Conservation (phyloP, 1,140 invertebrate species). For the Papilio helenus region DNA sequence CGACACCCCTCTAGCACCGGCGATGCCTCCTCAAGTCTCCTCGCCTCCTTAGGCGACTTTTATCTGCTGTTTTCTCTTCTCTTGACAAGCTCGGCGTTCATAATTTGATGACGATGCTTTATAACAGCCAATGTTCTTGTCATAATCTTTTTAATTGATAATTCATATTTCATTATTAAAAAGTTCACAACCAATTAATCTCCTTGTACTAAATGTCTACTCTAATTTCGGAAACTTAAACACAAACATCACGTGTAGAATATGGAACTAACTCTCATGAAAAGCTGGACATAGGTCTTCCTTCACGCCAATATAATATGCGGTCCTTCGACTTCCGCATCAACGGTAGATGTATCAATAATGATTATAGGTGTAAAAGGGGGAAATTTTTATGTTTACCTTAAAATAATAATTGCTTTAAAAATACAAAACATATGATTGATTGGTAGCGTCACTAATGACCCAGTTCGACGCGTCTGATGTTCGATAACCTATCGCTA, state of each 20-base stretch:
- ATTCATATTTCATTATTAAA: neutral
- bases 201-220: too few species aligned
- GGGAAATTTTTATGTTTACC: neutral
- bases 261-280: too few species aligned
- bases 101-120: conserved; percentile 24
- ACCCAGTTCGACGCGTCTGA: neutral
- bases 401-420: neutral
- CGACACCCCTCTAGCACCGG: conserved; percentile 47
- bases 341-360: too few species aligned
- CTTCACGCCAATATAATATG: too few species aligned
- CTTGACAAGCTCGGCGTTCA: conserved; percentile 36
- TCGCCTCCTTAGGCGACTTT: conserved; percentile 49
- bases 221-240: too few species aligned
- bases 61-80: conserved; percentile 57
- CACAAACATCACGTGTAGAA: too few species aligned
- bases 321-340: too few species aligned
- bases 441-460: neutral
- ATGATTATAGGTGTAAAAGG: too few species aligned
- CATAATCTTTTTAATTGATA: conserved; percentile 3
- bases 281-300: too few species aligned
- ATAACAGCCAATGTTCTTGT: conserved; percentile 12
- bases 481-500: neutral
- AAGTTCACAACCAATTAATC: too few species aligned
- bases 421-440: neutral
- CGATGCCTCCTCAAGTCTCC: conserved; percentile 52